phyloP scores from a whole-genome alignment of 2,113 vertebrate genomes.

The Paradisaea rubra region DNA sequence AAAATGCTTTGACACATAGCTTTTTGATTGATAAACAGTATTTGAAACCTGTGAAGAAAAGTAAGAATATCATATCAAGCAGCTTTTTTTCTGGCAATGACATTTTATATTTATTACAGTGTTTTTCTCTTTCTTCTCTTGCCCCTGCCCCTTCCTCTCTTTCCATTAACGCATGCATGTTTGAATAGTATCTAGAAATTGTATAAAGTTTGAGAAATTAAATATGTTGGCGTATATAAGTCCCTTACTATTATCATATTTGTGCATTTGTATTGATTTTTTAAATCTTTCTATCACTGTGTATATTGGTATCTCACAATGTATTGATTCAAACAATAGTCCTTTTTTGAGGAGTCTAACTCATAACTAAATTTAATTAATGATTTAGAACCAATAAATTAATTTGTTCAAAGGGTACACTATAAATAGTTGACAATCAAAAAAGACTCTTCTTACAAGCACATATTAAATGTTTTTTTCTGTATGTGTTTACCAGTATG shows the following conservation, averaged over 20 bases:
- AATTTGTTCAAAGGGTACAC: background rate
- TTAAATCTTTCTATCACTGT: background rate
- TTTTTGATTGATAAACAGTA: background rate
- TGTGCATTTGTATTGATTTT: background rate
- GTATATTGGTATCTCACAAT: background rate
- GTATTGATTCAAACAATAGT: background rate
- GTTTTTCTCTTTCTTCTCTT: background rate
- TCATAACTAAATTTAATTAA: background rate
- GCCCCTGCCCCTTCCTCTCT: background rate
- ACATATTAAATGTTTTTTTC: background rate
- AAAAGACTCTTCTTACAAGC: background rate
- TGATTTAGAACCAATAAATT: background rate
- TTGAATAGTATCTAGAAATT: background rate
- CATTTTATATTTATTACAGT: background rate
- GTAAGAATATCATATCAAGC: background rate
- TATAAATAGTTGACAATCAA: background rate
- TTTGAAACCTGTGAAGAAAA: background rate
- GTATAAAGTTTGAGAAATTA: background rate
- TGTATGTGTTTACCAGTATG: background rate
- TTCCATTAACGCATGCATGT: background rate
- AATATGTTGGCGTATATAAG: background rate
- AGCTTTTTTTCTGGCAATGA: background rate
- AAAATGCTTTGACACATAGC: background rate
- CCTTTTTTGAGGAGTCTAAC: background rate
- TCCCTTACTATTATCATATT: background rate